Evolutionary conservation across 2,113 vertebrate species (phyloP).

Genomic region (Castor canadensis): DNA sequence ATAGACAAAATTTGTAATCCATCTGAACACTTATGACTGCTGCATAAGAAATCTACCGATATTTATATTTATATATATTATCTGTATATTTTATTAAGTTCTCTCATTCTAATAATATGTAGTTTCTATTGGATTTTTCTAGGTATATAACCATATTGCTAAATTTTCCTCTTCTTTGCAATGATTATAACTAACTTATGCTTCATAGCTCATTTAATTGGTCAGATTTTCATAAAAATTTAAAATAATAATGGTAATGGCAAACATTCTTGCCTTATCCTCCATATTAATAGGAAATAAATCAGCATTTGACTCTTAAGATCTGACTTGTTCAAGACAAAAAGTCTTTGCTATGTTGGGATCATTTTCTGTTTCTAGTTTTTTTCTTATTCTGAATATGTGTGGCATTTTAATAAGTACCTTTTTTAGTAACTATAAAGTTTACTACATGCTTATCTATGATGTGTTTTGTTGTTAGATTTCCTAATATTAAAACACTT

Average conservation of each 20-base stretch:
- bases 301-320: neutral
- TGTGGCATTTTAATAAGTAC: neutral
- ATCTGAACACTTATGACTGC: neutral
- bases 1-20: neutral
- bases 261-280: neutral
- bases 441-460: neutral
- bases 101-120: neutral
- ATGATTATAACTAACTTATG: neutral
- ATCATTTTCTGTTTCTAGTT: neutral
- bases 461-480: neutral
- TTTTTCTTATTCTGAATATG: constrained; percentile 1
- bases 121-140: neutral
- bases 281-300: neutral
- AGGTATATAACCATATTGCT: neutral
- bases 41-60: neutral
- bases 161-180: neutral
- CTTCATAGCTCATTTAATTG: constrained; percentile 5
- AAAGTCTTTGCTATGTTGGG: neutral
- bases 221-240: constrained; percentile 1
- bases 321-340: constrained; percentile 4
- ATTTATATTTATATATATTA: neutral
- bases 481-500: constrained; percentile 30
- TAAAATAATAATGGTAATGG: neutral
- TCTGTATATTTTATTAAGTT: neutral
- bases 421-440: neutral